Base-by-base conservation (phyloP, 2,113 vertebrate species). In the Euleptes europaea region DNA sequence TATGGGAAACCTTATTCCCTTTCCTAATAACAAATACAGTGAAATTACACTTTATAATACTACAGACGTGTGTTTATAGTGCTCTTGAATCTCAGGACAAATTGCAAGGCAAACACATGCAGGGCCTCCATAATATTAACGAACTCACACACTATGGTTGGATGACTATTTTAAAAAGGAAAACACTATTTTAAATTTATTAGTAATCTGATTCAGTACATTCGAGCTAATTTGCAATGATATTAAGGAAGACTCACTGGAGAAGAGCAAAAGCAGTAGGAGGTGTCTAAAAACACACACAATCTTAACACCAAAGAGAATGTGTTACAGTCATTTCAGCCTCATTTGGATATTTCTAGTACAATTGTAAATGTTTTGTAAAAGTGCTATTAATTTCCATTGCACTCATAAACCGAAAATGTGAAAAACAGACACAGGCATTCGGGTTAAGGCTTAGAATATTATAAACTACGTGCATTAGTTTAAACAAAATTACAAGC, bases 11-110 rank as follows among this genome's bases (percentile, higher is more conserved):
- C 0, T 2, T 91, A 90, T 88, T 94, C 93, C 93, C 86, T 87
- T 86, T 57, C 84, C 90, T 91, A 92, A 90, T 90, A 94, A 92
- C 82, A 93, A 91, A 94, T 86, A 35, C 7, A 85, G 63, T 47
- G 86, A 85, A 93, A 92, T 91, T 92, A 86, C 82, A 72, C 83
- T 90, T 85, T 38, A 33, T 83, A 90, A 87, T 84, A 70, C 81
- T 71, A 28, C 71, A 84, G 89, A 88, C 54, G 60, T 83, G 91
- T 91, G 83, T 84, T 93, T 91, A 92, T 83, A 87, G 78, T 44
- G 76, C 79, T 91, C 54, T 83, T 90, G 88, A 92, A 89, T 93
- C 88, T 85, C 66, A 78, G 89, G 26, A 65, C 86, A 3, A 72
- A 78, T 78, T 84, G 57, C 74, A 42, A 17, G 65, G 82, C 93